Evolutionary conservation across 2,797 vertebrate genomes (phyloP).

Genomic region (Myotis findleyi): DNA sequence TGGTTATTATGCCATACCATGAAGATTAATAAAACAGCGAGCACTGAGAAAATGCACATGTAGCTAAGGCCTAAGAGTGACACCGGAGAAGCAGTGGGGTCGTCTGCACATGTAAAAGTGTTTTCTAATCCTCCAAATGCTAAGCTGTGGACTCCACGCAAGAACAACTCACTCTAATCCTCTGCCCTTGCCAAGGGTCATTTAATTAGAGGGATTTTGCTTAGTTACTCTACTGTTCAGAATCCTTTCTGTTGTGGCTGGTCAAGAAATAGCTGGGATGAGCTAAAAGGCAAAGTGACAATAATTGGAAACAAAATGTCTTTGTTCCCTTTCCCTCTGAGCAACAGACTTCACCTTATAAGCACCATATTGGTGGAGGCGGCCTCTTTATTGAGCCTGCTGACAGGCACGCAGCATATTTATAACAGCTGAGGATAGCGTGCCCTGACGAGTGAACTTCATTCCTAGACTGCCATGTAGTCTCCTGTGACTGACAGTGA

Average conservation of each 20-base stretch:
- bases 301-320: constrained; percentile 75
- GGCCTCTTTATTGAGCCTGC: constrained; percentile 59
- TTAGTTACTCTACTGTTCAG: constrained; percentile 47
- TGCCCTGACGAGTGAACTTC: constrained; percentile 87
- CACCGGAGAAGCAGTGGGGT: not conserved
- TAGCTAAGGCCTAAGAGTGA: not conserved
- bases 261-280: constrained; percentile 60
- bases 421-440: constrained; percentile 85
- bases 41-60: not conserved
- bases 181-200: not conserved
- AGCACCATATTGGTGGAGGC: constrained; percentile 67
- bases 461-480: constrained; percentile 87
- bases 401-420: constrained; percentile 87
- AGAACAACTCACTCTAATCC: not conserved
- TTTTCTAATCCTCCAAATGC: not conserved
- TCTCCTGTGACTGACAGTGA: constrained; percentile 88
- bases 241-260: constrained; percentile 21
- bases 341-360: constrained; percentile 81
- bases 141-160: not conserved
- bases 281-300: constrained; percentile 78
- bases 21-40: not conserved
- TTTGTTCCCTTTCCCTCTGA: constrained; percentile 75
- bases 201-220: constrained; percentile 49
- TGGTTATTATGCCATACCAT: not conserved
- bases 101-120: not conserved